Conservation (phyloP, 2,888 invertebrate genomes). For the Glaucopsyche alexis region DNA sequence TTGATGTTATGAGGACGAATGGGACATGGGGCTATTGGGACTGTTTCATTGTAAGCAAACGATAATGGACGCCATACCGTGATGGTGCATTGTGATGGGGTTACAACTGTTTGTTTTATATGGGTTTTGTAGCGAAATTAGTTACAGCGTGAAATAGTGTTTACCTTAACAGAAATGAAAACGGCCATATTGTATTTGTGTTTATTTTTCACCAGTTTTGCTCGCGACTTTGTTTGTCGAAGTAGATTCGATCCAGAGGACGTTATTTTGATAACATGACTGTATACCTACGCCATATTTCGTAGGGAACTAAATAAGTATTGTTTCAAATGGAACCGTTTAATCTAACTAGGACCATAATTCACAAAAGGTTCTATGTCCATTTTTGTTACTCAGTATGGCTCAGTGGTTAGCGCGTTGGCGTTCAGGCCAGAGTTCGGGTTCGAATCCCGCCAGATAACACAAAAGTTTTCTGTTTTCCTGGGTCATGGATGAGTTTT, state of each 20-base stretch:
- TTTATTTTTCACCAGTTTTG: slow-evolving; percentile 7
- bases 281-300: too few species aligned
- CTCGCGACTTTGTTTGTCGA: not conserved
- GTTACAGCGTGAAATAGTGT: slow-evolving; percentile 8
- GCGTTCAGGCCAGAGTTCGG: too few species aligned
- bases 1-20: slow-evolving; percentile 68
- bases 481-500: too few species aligned
- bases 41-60: slow-evolving; percentile 73
- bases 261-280: too few species aligned
- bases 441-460: too few species aligned
- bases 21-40: slow-evolving; percentile 58
- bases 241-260: not conserved
- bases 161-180: not conserved
- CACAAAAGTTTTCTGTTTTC: too few species aligned
- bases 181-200: not conserved
- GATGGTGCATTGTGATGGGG: slow-evolving; percentile 52
- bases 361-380: too few species aligned
- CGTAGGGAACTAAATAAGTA: too few species aligned
- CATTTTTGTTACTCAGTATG: too few species aligned
- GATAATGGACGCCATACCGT: slow-evolving; percentile 74
- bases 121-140: slow-evolving; percentile 18
- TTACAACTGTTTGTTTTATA: slow-evolving; percentile 29
- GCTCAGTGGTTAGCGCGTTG: too few species aligned
- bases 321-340: too few species aligned
- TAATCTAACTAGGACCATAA: too few species aligned